Evolutionary conservation across 2,888 invertebrate genomes (phyloP), one percentile per base, ranked within the genome.

Genomic region (Stenurella melanura): DNA sequence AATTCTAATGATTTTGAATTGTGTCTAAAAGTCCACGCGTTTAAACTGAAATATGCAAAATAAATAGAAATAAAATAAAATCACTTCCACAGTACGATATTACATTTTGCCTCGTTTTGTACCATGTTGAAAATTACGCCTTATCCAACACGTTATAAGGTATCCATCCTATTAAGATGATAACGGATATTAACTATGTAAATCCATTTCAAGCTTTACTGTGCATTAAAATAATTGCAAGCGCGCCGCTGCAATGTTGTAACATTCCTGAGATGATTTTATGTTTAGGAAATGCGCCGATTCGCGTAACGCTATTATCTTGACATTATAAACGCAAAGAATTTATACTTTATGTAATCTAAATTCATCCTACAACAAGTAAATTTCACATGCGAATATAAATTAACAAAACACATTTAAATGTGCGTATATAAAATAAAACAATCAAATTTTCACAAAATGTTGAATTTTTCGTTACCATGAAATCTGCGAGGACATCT

Each of bases 231-330:
- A 50, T 54, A 21, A 56, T 2, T 30, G 26, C 10, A 38, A 38
- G 69, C 30, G 73, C 72, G 74, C 34, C 68, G 64, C 68, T 76
- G 76, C 18, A 10, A 18, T 75, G 75, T 72, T 78, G 66, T 75
- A 76, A 75, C 81, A 83, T 81, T 82, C 78, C 78, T 56, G 34
- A 57, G 71, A 76, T 70, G 72, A 69, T 74, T 74, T 78, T 74
- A 71, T 73, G 78, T 78, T 76, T 77, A 77, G 77, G 74, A 78
- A 78, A 77, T 77, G 68, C 42, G 73, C 30, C 15, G 76, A 73
- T 74, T 61, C 76, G 74, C 71, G 64, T 79, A 72, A 77, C 63
- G 73, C 63, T 68, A 73, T 67, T 63, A 63, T 67, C 68, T 38
- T 76, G 76, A 76, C 73, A 76, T 76, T 76, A 63, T 60, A 54